Base-by-base conservation (phyloP, 2,888 invertebrate genomes). In the Andricus curvator region DNA sequence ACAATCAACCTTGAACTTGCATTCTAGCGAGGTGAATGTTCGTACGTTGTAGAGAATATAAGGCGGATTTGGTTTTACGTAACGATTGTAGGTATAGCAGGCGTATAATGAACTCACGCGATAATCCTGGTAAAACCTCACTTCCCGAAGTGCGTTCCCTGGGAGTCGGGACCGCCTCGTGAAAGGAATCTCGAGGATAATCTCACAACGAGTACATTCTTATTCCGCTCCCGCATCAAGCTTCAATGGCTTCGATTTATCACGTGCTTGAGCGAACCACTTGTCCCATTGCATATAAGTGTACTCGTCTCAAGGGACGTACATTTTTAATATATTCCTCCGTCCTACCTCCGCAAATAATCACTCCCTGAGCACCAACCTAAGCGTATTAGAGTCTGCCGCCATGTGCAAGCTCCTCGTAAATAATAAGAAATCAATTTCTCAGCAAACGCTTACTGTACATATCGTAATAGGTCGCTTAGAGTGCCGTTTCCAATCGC, bases 121-220 rank as follows among this genome's bases (percentile, higher is more conserved):
- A 90, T 91, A 90, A 91, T 90, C 89, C 89, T 80, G 84, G 86
- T 85, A 87, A 90, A 89, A 86, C 86, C 83, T 86, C 85, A 81
- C 86, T 88, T 88, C 86, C 86, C 86, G 85, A 88, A 90, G 88
- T 88, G 88, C 86, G 87, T 88, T 86, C 81, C 86, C 83, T 87
- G 86, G 84, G 86, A 86, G 85, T 84, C 78, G 83, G 83, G 74
- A 48, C 78, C 70, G 83, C 77, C 88, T 83, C 85, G 87, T 86
- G 87, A 88, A 89, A 89, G 89, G 89, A 91, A 91, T 91, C 89
- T 89, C 87, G 81, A 81, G 90, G 88, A 90, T 91, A 90, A 90
- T 90, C 90, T 89, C 85, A 86, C 86, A 83, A 78, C 83, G 85
- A 82, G 88, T 86, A 85, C 88, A 90, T 90, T 91, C 88, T 90